phyloP scores from a whole-genome alignment of 2,113 vertebrate species.

The Bathybates hornii region DNA sequence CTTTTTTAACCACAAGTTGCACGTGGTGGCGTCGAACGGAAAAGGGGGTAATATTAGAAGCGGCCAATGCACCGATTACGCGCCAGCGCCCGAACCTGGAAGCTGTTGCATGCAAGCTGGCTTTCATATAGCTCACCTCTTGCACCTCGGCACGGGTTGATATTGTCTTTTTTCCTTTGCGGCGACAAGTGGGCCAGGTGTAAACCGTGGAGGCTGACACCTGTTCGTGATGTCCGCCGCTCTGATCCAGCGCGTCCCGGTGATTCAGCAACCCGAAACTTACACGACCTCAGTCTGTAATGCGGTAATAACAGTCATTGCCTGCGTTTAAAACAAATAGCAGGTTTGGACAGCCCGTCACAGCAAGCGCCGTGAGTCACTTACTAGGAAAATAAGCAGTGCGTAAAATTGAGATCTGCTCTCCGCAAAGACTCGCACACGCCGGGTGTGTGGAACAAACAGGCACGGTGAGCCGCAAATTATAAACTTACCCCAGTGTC shows the following conservation, averaged over 20 bases:
- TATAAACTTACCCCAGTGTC: constrained; percentile 54
- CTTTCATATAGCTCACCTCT: not conserved
- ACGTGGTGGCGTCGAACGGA: not conserved
- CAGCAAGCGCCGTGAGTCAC: not conserved
- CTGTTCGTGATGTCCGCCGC: constrained; percentile 31
- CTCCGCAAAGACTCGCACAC: not conserved
- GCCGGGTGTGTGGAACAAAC: not conserved
- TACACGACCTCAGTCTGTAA: not conserved
- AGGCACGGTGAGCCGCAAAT: not conserved
- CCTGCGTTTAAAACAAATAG: constrained; percentile 3
- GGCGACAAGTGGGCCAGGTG: not conserved
- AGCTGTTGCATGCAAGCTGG: not conserved
- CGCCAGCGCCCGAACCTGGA: not conserved
- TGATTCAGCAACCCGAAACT: not conserved
- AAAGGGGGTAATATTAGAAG: constrained; percentile 28
- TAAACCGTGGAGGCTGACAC: constrained; percentile 45
- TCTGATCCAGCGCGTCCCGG: constrained; percentile 5
- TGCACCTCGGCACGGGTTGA: not conserved
- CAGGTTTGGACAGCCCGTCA: not conserved
- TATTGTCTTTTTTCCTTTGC: not conserved
- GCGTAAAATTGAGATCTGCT: constrained; percentile 34
- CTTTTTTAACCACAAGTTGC: not conserved
- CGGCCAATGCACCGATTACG: not conserved
- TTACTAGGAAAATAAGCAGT: not conserved
- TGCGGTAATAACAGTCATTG: constrained; percentile 15